These are phyloP conservation scores for Rhyzopertha dominica DNA, from an alignment of 1,140 invertebrate genomes.

Conservation along the genomic window DNA sequence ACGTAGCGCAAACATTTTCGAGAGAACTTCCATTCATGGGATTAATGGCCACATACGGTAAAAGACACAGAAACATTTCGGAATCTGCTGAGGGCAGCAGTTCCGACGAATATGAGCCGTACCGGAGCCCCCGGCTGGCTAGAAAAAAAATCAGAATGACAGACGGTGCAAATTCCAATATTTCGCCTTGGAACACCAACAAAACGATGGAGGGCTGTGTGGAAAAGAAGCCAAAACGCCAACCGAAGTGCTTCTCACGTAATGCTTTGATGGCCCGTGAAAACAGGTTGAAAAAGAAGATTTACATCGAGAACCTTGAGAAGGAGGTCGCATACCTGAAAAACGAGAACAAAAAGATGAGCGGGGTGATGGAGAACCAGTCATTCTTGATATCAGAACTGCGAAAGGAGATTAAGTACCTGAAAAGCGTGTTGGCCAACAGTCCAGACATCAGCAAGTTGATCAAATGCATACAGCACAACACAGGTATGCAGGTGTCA, in stretches of 20 bases:
- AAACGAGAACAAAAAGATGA: conserved; percentile 48
- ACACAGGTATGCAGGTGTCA: conserved; percentile 37
- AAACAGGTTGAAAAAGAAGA: conserved; percentile 55
- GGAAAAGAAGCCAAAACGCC: conserved; percentile 20
- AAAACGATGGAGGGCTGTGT: no score
- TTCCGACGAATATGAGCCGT: no score
- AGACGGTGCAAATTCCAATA: no score
- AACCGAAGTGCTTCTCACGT: conserved; percentile 34
- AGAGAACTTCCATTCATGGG: no score
- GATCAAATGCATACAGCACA: conserved; percentile 44
- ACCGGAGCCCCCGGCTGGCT: no score
- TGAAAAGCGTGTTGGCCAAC: conserved; percentile 52
- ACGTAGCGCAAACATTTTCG: no score
- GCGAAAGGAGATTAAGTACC: conserved; percentile 49
- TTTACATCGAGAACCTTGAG: conserved; percentile 52
- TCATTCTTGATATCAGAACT: conserved; percentile 46
- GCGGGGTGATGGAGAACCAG: conserved; percentile 47
- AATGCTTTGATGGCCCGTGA: conserved; percentile 57
- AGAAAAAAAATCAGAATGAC: no score
- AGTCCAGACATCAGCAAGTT: conserved; percentile 47
- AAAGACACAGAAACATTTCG: no score
- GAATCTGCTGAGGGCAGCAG: no score
- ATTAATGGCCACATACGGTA: no score
- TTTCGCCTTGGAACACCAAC: no score
- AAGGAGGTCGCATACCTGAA: conserved; percentile 46